These are phyloP conservation scores for Turritopsis rubra DNA, from an alignment of 30 jellyfish, hydroid and myxozoan genomes.

Conservation along the genomic window DNA sequence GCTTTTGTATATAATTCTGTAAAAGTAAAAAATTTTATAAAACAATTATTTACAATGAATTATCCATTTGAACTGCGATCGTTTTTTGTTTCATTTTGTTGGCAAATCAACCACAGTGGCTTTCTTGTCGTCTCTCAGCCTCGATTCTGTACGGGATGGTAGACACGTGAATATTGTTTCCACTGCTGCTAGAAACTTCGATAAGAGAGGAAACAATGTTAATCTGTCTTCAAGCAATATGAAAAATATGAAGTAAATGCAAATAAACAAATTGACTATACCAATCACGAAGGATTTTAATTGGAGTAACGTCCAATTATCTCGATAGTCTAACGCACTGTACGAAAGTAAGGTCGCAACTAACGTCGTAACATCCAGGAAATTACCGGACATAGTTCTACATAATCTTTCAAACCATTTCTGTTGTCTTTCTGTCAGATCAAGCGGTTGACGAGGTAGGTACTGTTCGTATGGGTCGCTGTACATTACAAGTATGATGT, in stretches of 20 bases:
- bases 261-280: constrained; percentile 45
- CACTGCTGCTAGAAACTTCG: constrained; percentile 19
- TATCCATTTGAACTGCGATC: no score
- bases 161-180: not conserved
- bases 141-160: not conserved
- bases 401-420: constrained; percentile 92
- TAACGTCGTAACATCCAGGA: constrained; percentile 65
- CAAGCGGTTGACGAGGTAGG: constrained; percentile 69
- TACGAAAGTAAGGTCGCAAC: constrained; percentile 70
- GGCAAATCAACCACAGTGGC: not conserved
- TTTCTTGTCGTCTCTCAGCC: not conserved
- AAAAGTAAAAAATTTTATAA: not conserved
- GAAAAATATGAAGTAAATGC: constrained; percentile 61
- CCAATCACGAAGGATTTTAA: constrained; percentile 79
- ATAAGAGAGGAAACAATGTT: constrained; percentile 63
- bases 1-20: not conserved
- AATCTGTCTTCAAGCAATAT: constrained; percentile 83
- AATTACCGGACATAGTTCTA: constrained; percentile 72
- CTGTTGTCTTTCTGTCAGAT: constrained; percentile 43
- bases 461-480: constrained; percentile 79
- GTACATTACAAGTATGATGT: constrained; percentile 53
- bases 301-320: constrained; percentile 71
- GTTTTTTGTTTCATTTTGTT: not conserved
- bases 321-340: constrained; percentile 86
- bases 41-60: not conserved